Evolutionary conservation across 2,113 vertebrate genomes (phyloP).

Genomic region (zebrafish (Danio rerio)): DNA sequence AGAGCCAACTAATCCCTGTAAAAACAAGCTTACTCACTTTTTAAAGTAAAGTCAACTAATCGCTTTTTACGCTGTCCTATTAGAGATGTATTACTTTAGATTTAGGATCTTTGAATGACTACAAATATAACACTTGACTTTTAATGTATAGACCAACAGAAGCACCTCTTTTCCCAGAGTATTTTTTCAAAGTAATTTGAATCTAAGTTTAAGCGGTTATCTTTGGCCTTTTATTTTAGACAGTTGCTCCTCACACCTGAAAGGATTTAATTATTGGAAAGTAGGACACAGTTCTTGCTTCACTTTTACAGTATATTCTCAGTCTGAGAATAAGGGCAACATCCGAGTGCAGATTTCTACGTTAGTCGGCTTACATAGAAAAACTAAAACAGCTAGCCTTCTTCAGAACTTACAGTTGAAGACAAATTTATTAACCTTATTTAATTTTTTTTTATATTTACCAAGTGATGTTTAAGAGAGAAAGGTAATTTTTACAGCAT

Average conservation of each 20-base stretch:
- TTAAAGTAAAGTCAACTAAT: no score
- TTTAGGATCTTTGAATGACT: not conserved
- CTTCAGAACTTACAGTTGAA: not conserved
- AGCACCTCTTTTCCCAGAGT: not conserved
- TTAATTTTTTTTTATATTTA: not conserved
- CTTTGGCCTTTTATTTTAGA: not conserved
- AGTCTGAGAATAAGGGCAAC: conserved; percentile 59
- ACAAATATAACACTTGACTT: not conserved
- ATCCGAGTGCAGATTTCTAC: conserved; percentile 1
- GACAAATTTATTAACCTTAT: not conserved
- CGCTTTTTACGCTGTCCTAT: no score
- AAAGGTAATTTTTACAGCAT: no score
- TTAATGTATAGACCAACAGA: not conserved
- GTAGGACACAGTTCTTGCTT: conserved; percentile 57
- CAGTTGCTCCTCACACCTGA: conserved; percentile 34
- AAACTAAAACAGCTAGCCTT: not conserved
- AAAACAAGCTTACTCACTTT: no score
- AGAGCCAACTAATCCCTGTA: no score
- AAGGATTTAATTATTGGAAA: conserved; percentile 50
- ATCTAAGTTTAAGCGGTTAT: conserved; percentile 33
- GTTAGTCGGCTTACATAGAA: not conserved
- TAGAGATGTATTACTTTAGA: not conserved
- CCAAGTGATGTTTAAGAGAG: no score
- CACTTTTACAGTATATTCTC: conserved; percentile 49
- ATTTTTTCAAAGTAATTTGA: not conserved